Evolutionary conservation across 2,888 invertebrate species (phyloP).

Genomic region (Diaprepes abbreviatus): DNA sequence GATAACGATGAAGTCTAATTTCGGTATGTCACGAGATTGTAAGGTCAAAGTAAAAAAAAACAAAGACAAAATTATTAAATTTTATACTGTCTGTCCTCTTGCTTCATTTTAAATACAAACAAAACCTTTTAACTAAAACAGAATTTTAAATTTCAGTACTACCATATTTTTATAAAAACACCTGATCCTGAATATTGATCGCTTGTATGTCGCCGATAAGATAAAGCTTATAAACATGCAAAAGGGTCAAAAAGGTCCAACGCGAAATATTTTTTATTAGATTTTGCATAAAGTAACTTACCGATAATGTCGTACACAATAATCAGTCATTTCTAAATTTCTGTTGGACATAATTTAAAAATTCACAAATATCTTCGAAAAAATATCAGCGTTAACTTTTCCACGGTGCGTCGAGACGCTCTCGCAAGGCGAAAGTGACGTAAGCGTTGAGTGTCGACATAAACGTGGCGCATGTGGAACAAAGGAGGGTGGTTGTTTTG

Average conservation of each 20-base stretch:
- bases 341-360: background rate
- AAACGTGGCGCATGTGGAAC: constrained; percentile 17
- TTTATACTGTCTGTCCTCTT: no score
- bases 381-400: background rate
- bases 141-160: no score
- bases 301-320: constrained; percentile 16
- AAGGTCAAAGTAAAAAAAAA: no score
- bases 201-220: background rate
- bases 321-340: constrained; percentile 11
- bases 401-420: constrained; percentile 36
- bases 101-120: no score
- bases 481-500: constrained; percentile 12
- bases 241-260: no score
- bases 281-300: background rate
- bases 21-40: no score
- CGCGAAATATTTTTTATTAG: no score
- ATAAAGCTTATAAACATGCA: background rate
- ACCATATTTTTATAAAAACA: no score
- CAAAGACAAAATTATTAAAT: no score
- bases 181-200: constrained; percentile 1
- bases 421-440: constrained; percentile 33
- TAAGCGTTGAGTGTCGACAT: constrained; percentile 13
- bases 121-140: no score
- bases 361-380: background rate
- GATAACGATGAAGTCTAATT: no score